Conservation (phyloP, 2,797 vertebrate genomes). For the Cryptoblepharus egeriae region DNA sequence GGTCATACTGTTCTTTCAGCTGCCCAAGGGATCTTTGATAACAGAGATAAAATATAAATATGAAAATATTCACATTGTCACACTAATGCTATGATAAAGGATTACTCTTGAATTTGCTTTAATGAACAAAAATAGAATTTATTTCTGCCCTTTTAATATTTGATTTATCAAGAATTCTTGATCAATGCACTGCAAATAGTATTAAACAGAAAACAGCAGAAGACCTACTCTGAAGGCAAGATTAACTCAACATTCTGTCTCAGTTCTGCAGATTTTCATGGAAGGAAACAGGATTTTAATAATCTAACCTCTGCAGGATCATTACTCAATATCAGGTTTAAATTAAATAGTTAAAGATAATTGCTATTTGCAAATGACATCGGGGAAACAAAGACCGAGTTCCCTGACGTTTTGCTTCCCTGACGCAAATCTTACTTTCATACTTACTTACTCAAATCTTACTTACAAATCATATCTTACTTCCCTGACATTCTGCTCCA, state of each 20-base stretch:
- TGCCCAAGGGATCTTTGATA: neutral
- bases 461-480: no score
- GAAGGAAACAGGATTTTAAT: neutral
- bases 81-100: neutral
- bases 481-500: neutral
- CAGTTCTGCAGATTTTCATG: neutral
- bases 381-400: neutral
- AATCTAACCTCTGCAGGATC: neutral
- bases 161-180: no score
- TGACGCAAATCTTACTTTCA: no score
- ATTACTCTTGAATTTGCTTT: neutral
- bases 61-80: neutral
- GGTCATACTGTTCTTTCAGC: neutral
- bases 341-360: neutral
- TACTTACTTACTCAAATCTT: no score
- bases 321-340: neutral
- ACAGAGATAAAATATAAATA: neutral
- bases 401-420: neutral
- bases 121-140: neutral
- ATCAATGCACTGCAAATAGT: no score
- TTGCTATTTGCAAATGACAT: neutral
- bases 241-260: neutral
- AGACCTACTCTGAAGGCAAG: neutral
- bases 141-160: neutral
- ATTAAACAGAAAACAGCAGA: neutral